Conservation (phyloP, 2,888 invertebrate genomes). For the Branchipolynoe longqiensis region DNA sequence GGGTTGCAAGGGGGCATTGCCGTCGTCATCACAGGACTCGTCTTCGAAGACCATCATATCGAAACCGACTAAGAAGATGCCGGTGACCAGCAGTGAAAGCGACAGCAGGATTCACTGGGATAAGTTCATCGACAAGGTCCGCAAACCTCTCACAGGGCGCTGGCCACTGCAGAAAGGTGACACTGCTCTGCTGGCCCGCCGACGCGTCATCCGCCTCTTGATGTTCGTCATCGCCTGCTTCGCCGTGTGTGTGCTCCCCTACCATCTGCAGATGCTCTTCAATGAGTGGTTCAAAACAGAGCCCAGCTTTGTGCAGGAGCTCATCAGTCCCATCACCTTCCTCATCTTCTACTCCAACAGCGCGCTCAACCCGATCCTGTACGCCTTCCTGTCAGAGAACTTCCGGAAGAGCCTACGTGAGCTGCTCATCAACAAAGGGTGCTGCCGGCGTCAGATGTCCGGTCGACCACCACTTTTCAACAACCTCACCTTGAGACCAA, state of each 20-base stretch:
- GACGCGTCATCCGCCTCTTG: slow-evolving; percentile 93
- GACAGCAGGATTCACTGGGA: background rate
- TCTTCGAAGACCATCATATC: too few species aligned
- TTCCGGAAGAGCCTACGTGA: slow-evolving; percentile 42
- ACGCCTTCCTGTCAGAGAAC: slow-evolving; percentile 53
- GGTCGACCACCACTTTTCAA: background rate
- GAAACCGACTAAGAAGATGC: too few species aligned
- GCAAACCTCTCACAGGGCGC: background rate
- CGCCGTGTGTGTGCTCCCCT: slow-evolving; percentile 93
- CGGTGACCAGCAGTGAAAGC: background rate
- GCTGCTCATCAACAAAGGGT: background rate
- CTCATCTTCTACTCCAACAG: slow-evolving; percentile 47
- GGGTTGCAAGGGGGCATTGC: background rate
- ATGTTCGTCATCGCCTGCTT: slow-evolving; percentile 93
- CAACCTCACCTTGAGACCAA: too few species aligned
- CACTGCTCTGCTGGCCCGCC: slow-evolving; percentile 86
- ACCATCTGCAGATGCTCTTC: slow-evolving; percentile 89
- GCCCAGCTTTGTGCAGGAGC: background rate
- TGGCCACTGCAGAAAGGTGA: background rate
- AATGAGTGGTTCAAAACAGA: slow-evolving; percentile 86
- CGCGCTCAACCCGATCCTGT: slow-evolving; percentile 37
- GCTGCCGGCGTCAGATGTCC: background rate
- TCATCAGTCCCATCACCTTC: slow-evolving; percentile 33
- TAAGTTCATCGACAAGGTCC: background rate
- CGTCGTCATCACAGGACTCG: too few species aligned